Percentiles rank a stretch among this genome's conserved stretches.
phyloP scores from a whole-genome alignment of 2,888 invertebrate genomes.

The Bruchidius siliquastri region DNA sequence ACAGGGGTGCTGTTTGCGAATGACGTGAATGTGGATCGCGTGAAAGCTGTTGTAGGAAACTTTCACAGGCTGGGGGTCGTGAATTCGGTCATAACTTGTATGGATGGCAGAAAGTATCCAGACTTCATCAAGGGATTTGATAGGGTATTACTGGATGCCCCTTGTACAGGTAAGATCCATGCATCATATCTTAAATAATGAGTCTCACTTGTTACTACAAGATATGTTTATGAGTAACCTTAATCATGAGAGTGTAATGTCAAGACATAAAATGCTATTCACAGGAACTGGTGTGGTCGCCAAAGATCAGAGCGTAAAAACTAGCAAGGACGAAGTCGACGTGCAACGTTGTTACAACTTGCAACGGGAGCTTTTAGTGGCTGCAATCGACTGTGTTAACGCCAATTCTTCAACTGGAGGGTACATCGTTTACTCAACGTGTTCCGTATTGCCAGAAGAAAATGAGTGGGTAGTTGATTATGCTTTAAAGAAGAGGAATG shows the following conservation, averaged over 20 bases:
- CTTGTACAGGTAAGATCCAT: slow-evolving; percentile 68
- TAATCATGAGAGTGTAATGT: too few relatives aligned
- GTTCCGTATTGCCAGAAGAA: slow-evolving; percentile 96
- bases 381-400: slow-evolving; percentile 95
- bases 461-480: slow-evolving; percentile 98
- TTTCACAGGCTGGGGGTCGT: slow-evolving; percentile 93
- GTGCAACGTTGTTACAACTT: slow-evolving; percentile 87
- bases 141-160: slow-evolving; percentile 92
- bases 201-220: too few relatives aligned
- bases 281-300: slow-evolving; percentile 88
- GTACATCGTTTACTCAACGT: slow-evolving; percentile 96
- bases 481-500: slow-evolving; percentile 86
- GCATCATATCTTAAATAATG: too few relatives aligned
- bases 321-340: slow-evolving; percentile 82
- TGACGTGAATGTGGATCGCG: slow-evolving; percentile 85
- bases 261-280: too few relatives aligned
- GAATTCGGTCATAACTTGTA: slow-evolving; percentile 83
- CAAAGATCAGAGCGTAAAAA: slow-evolving; percentile 96
- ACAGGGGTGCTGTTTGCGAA: slow-evolving; percentile 95
- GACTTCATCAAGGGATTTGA: slow-evolving; percentile 78
- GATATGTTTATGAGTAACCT: too few relatives aligned
- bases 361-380: slow-evolving; percentile 85
- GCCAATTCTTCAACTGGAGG: slow-evolving; percentile 90
- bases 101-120: slow-evolving; percentile 85
- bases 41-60: slow-evolving; percentile 92